A percentile compares a stretch with the other conserved stretches of the same genome.
phyloP scores from a whole-genome alignment of 1,140 invertebrate species.

The Halictus rubicundus region DNA sequence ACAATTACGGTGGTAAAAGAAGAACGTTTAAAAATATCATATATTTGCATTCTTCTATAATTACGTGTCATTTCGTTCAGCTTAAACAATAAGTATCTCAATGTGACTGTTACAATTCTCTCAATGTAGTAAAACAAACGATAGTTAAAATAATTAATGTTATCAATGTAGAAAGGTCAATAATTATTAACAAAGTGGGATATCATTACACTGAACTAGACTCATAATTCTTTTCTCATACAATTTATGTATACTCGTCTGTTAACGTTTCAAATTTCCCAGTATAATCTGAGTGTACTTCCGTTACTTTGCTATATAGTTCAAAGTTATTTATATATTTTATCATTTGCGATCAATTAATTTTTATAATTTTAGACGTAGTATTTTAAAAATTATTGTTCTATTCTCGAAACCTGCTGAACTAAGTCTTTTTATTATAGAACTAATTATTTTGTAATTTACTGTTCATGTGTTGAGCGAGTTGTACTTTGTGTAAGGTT shows the following conservation, averaged over 20 bases:
- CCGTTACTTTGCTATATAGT: not conserved
- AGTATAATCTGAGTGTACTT: not conserved
- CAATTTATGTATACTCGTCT: no score
- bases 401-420: no score
- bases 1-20: not conserved
- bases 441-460: constrained; percentile 3
- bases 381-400: no score
- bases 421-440: not conserved
- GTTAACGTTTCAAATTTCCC: constrained; percentile 10
- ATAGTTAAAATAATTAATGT: not conserved
- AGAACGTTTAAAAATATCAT: not conserved
- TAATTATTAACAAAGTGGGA: not conserved
- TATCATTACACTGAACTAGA: not conserved
- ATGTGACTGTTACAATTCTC: no score
- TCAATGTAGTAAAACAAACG: no score
- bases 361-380: no score
- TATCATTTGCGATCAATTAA: no score
- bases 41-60: not conserved
- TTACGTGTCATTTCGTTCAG: not conserved
- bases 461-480: no score
- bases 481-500: not conserved
- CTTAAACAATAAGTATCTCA: not conserved
- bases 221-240: not conserved
- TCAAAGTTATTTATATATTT: no score
- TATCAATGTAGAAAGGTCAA: not conserved